A percentile compares a stretch with the other conserved stretches of the same genome.
Evolutionary conservation across 1,140 invertebrate genomes (phyloP).

Genomic region (Lordiphosa collinella): DNA sequence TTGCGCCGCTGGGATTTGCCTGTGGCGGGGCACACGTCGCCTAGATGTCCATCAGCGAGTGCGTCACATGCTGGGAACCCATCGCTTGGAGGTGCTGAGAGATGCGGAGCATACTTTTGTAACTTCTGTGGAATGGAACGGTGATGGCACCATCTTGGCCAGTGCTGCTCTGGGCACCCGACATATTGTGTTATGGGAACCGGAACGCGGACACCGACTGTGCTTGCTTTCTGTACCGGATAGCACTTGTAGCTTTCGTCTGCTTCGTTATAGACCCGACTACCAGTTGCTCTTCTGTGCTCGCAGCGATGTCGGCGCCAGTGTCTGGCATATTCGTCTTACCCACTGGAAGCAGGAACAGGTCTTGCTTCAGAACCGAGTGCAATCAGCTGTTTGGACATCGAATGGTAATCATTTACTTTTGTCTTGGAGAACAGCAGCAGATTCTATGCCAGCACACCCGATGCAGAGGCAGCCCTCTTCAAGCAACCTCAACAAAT

Average conservation of each 20-base stretch:
- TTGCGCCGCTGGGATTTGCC: slow-evolving; percentile 17
- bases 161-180: slow-evolving; percentile 18
- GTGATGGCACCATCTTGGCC: slow-evolving; percentile 8
- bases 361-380: background rate
- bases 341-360: background rate
- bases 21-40: slow-evolving; percentile 10
- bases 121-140: slow-evolving; percentile 28
- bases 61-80: background rate
- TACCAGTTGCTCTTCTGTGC: slow-evolving; percentile 5
- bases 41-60: slow-evolving; percentile 1
- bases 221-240: background rate
- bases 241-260: background rate
- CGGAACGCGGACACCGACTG: slow-evolving; percentile 14
- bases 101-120: slow-evolving; percentile 11
- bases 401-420: slow-evolving; percentile 7
- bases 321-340: background rate
- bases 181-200: slow-evolving; percentile 21
- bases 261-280: slow-evolving; percentile 13
- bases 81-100: background rate
- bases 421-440: slow-evolving; percentile 1
- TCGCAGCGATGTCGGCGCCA: background rate
- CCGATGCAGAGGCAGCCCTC: background rate
- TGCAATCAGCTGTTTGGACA: slow-evolving; percentile 37
- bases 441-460: background rate
- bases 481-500: background rate